A percentile compares a stretch with the other conserved stretches of the same genome.
phyloP scores from a whole-genome alignment of 2,113 vertebrate species.

The Laticauda laticaudata region DNA sequence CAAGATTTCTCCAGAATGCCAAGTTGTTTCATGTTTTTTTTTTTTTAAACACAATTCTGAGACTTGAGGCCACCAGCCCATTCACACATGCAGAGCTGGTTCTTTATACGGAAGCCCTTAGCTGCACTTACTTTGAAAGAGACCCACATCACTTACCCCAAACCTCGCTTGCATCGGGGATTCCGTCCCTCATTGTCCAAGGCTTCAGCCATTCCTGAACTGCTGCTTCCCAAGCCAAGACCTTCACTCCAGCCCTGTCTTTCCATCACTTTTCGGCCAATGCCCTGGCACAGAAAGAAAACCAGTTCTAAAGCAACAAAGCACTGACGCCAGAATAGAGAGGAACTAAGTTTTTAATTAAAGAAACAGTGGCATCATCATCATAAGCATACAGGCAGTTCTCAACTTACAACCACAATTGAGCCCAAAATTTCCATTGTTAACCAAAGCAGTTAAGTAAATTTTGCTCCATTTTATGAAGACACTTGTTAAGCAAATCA shows the following conservation, averaged over 20 bases:
- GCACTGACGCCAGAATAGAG: background rate
- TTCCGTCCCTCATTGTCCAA: constrained; percentile 89
- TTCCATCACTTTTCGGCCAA: constrained; percentile 92
- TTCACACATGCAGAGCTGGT: background rate
- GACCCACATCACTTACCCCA: constrained; percentile 79
- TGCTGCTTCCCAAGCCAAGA: constrained; percentile 83
- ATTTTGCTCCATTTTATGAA: background rate
- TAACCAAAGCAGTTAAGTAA: background rate
- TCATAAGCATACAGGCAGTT: background rate
- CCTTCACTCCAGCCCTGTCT: constrained; percentile 94
- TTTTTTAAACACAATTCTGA: background rate
- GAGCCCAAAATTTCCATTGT: background rate
- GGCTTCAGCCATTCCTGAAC: constrained; percentile 82
- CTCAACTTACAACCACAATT: background rate
- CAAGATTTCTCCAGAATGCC: background rate
- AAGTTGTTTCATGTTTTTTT: background rate
- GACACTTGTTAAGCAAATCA: background rate
- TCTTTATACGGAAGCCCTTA: background rate
- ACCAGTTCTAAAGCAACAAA: background rate
- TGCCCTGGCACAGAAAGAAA: constrained; percentile 72
- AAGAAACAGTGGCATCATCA: background rate
- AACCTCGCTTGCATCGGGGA: constrained; percentile 91
- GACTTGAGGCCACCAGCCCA: background rate
- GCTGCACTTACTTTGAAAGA: background rate
- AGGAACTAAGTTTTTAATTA: background rate